Base-by-base conservation (phyloP, 2,888 invertebrate genomes). In the Emmelina monodactyla region DNA sequence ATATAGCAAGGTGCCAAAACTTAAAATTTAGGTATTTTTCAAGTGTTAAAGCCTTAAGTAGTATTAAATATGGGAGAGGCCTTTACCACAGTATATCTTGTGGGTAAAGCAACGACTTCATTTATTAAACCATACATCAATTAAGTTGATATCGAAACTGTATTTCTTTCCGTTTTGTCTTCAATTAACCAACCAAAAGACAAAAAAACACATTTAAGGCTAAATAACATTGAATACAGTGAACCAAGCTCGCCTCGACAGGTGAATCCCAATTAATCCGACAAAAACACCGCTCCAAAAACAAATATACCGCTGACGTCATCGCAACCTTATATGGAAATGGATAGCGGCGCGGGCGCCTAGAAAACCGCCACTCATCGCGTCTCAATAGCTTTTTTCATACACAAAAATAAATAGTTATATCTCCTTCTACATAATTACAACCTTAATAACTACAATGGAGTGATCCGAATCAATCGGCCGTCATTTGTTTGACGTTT, bases 401-500 rank as follows among this genome's bases (percentile, higher is more conserved):
- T 13, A 19, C 9, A 6, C 12, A 29, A 29, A 29, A 14, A 29
- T 14, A 29, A 29, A 29, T 14, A 29, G 12, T 29, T 29, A 64
- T 57, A 69, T 64, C 72, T 47, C 75, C 64, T 65, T 70, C 59
- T 69, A 72, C 60, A 69, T 79, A 78, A 79, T 79, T 78, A 78
- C 58, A 65, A 58, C 59, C 59, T 68, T 79, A 78, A 76, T 76
- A 76, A 68, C 64, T 69, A 72, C 69, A 69, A 69, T 66, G 70
- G 51, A 46, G 47, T 56, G 61, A 58, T 63, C 66, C 51, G 65
- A 75, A 69, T 73, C 73, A 71, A 72, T 75, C 75, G 64, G 55
- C 59, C 69, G 65, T 70, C 71, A 65, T 65, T 67, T 62, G 64
- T 51, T 61, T 78, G 78, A 79, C 79, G 73, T 79, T 78, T 78